A percentile compares a stretch with the other conserved stretches of the same genome.
phyloP scores from a whole-genome alignment of 2,113 vertebrate genomes.

The Pterocles burchelli region DNA sequence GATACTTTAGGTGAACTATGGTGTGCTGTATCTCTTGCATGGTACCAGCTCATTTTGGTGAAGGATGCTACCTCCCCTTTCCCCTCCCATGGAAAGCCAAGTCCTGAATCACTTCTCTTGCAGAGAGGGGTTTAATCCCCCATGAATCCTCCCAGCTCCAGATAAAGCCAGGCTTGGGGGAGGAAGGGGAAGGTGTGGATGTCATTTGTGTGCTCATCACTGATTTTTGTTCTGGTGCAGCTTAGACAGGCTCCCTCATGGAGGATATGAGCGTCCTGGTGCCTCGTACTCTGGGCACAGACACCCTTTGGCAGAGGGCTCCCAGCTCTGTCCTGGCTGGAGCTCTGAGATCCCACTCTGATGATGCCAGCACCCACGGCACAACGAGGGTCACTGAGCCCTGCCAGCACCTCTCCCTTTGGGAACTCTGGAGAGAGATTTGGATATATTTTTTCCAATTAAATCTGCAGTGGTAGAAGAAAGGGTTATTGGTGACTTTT shows the following conservation, averaged over 20 bases:
- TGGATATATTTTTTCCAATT: neutral
- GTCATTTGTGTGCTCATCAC: neutral
- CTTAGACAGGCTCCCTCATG: neutral
- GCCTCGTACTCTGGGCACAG: fast-evolving
- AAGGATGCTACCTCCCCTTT: neutral
- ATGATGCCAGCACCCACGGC: fast-evolving
- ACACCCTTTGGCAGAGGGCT: neutral
- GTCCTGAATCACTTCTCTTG: neutral
- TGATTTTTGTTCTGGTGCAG: neutral
- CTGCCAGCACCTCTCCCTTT: fast-evolving
- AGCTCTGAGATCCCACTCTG: fast-evolving
- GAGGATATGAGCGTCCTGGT: fast-evolving
- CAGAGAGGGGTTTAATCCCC: neutral
- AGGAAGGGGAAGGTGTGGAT: neutral
- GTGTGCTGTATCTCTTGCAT: neutral
- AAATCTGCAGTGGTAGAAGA: neutral
- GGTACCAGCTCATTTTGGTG: neutral
- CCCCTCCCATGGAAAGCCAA: neutral
- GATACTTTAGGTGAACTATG: neutral
- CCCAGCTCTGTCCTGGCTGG: neutral
- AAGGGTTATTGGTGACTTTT: neutral
- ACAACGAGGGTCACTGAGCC: fast-evolving
- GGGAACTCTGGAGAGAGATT: neutral
- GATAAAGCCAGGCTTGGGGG: fast-evolving
- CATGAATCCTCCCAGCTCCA: neutral